A percentile compares a stretch with the other conserved stretches of the same genome.
These are phyloP conservation scores for Pygoscelis antarcticus DNA, from an alignment of 2,113 vertebrate genomes.

Conservation along the genomic window DNA sequence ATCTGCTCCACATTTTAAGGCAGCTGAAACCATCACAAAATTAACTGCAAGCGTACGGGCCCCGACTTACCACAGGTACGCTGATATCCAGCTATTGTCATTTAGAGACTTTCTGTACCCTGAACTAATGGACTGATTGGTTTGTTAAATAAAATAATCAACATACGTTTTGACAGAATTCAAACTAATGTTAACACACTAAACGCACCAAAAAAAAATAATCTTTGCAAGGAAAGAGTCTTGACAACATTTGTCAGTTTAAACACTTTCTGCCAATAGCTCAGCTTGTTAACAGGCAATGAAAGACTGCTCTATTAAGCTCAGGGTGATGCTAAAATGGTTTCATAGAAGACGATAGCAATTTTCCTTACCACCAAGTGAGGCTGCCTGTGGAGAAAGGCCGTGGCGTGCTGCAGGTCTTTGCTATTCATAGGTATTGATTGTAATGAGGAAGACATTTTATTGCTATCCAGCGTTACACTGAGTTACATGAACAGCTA, in stretches of 20 bases:
- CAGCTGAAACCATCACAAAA: neutral
- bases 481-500: neutral
- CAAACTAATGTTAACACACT: constrained; percentile 31
- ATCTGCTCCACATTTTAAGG: neutral
- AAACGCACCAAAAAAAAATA: constrained; percentile 20
- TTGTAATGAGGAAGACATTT: constrained; percentile 76
- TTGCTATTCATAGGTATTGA: constrained; percentile 75
- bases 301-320: constrained; percentile 69
- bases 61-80: neutral
- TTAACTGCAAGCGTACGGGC: neutral
- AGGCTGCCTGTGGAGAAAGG: constrained; percentile 72
- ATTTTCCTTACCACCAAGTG: constrained; percentile 72
- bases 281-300: constrained; percentile 73
- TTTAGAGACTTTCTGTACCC: neutral
- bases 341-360: constrained; percentile 43
- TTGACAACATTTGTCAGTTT: constrained; percentile 62
- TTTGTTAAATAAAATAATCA: constrained; percentile 15
- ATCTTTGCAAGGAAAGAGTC: neutral
- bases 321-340: constrained; percentile 54
- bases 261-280: constrained; percentile 52
- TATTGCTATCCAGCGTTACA: constrained; percentile 37
- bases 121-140: neutral
- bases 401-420: constrained; percentile 67
- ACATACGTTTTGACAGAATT: constrained; percentile 24
- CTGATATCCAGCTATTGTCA: neutral